These are phyloP conservation scores for Archips crataeganus DNA, from an alignment of 2,888 invertebrate species.

Conservation along the genomic window DNA sequence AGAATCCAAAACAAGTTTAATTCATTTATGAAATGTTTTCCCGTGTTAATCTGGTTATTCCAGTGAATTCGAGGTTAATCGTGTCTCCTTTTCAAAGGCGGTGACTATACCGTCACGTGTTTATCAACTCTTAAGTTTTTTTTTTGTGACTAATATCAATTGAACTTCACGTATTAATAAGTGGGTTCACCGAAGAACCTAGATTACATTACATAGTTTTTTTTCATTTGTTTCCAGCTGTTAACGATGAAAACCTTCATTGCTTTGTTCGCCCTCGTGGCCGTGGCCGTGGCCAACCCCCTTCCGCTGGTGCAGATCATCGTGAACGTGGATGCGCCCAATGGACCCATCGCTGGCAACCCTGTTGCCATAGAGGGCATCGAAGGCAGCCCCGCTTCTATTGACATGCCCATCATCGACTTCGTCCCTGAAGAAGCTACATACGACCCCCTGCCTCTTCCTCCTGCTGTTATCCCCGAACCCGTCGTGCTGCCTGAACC, in stretches of 20 bases:
- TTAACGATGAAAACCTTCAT: slow-evolving; percentile 61
- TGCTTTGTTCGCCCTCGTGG: slow-evolving; percentile 60
- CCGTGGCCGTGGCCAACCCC: slow-evolving; percentile 61
- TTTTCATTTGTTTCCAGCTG: slow-evolving; percentile 34
- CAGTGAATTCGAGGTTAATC: not conserved
- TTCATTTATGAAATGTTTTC: not conserved
- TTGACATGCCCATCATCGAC: slow-evolving; percentile 15
- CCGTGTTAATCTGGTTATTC: not conserved
- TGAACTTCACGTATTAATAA: not conserved
- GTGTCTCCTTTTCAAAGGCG: not conserved
- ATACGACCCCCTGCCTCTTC: slow-evolving; percentile 25
- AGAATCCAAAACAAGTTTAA: not conserved
- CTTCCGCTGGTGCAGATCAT: slow-evolving; percentile 62
- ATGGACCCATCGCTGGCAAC: slow-evolving; percentile 38
- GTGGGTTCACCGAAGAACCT: too few relatives aligned
- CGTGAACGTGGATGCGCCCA: slow-evolving; percentile 60
- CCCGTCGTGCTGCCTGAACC: slow-evolving; percentile 40
- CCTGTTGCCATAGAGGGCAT: slow-evolving; percentile 32
- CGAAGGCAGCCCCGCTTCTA: not conserved
- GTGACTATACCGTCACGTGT: not conserved
- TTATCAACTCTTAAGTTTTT: not conserved
- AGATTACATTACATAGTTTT: too few relatives aligned
- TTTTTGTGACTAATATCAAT: not conserved
- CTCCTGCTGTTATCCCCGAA: slow-evolving; percentile 19
- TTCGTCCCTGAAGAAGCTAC: slow-evolving; percentile 16